Percentiles rank a stretch among this genome's conserved stretches.
Conservation (phyloP, 2,797 vertebrate species). For the Macropodus opercularis region DNA sequence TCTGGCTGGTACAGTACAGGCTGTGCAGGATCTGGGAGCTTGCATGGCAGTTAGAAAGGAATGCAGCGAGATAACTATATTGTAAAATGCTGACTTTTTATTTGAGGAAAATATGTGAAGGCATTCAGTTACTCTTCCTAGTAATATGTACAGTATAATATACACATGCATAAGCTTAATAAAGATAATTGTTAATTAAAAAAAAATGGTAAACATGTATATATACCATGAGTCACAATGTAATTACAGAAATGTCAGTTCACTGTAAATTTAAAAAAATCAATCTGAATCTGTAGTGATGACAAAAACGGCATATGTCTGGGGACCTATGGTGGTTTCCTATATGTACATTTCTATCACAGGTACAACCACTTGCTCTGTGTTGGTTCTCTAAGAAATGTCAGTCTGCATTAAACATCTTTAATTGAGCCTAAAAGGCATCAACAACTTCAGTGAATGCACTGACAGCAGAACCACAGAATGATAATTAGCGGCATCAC, state of each 20-base stretch:
- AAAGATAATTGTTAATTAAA: too few species aligned
- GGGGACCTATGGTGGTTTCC: neutral
- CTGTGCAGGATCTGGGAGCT: constrained; percentile 35
- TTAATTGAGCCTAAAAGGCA: constrained; percentile 77
- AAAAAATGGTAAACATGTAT: too few species aligned
- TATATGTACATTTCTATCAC: constrained; percentile 20
- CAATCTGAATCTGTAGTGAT: too few species aligned
- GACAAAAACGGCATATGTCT: constrained; percentile 23
- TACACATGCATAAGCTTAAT: too few species aligned
- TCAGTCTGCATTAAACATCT: constrained; percentile 54
- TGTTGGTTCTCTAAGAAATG: constrained; percentile 53
- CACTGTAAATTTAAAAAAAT: too few species aligned
- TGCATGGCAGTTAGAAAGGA: constrained; percentile 13
- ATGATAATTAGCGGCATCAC: constrained; percentile 60
- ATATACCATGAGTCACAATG: too few species aligned
- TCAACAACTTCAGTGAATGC: constrained; percentile 64
- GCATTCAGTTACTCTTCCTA: neutral
- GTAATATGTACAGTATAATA: too few species aligned
- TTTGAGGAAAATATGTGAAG: neutral
- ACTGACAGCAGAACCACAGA: constrained; percentile 47
- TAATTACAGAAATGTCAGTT: too few species aligned
- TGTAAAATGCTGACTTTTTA: constrained; percentile 10
- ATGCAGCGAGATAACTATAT: constrained; percentile 23
- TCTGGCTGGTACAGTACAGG: constrained; percentile 52
- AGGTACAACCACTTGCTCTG: constrained; percentile 12